Conservation (phyloP, 2,888 invertebrate genomes). For the Ectemnius cavifrons region DNA sequence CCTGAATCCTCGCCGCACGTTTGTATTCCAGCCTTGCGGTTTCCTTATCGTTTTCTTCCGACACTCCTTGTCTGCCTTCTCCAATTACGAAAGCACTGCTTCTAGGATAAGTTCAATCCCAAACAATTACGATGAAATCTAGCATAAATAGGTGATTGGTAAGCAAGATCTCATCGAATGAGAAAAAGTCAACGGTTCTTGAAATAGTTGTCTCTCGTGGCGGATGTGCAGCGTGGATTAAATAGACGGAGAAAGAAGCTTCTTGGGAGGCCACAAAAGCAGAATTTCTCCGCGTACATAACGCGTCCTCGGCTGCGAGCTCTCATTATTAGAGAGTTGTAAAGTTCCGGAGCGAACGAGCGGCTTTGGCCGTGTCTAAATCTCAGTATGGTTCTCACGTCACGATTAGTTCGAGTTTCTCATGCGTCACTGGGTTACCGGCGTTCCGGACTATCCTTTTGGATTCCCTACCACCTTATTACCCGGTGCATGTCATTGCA, state of each 20-base stretch:
- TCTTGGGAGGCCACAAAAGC: constrained; percentile 49
- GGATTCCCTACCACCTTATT: constrained; percentile 46
- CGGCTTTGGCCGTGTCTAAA: constrained; percentile 48
- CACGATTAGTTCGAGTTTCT: constrained; percentile 58
- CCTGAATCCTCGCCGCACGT: background rate
- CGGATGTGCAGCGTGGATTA: constrained; percentile 35
- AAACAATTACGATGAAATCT: background rate
- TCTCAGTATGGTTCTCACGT: constrained; percentile 58
- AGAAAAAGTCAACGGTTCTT: background rate
- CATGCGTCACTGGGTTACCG: constrained; percentile 64
- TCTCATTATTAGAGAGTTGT: constrained; percentile 58
- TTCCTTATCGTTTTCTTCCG: background rate
- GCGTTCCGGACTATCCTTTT: constrained; percentile 43
- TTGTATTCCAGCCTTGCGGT: background rate
- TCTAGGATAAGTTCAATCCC: too few species aligned
- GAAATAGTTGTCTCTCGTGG: constrained; percentile 16
- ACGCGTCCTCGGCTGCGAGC: constrained; percentile 23
- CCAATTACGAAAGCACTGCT: too few species aligned
- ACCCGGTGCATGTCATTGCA: constrained; percentile 21
- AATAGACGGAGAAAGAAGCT: constrained; percentile 35
- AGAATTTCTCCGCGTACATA: constrained; percentile 51
- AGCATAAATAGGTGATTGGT: background rate
- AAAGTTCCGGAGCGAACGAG: constrained; percentile 42
- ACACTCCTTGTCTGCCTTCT: background rate
- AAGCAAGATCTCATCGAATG: background rate